Base-by-base conservation (phyloP, 2,888 invertebrate species). In the Melieria picta region DNA sequence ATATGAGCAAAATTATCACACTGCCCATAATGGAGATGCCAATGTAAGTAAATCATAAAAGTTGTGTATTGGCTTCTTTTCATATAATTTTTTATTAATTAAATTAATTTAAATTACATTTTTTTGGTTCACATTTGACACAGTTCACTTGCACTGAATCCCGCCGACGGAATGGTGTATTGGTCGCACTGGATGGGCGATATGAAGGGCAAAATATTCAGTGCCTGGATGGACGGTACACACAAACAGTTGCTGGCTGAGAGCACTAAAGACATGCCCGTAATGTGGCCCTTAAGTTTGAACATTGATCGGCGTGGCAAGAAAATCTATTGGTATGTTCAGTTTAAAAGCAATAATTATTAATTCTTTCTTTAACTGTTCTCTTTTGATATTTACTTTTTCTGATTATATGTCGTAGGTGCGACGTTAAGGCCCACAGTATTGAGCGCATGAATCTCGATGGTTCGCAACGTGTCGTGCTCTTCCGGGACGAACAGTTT, bases 151-250 rank as follows among this genome's bases (percentile, higher is more conserved):
- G 91, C 89, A 9, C 88, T 95, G 9, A 90, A 93, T 86, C 93
- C 94, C 0, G 87, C 87, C 73, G 87, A 89, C 73, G 93, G 95
- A 87, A 82, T 89, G 47, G 91, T 95, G 90, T 95, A 91, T 87
- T 95, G 94, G 93, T 88, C 92, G 1, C 91, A 92, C 82, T 94
- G 93, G 93, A 85, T 76, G 5, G 74, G 77, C 3, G 80, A 80
- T 11, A 78, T 77, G 10, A 84, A 84, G 13, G 92, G 92, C 7
- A 90, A 90, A 76, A 90, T 95, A 77, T 91, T 92, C 84, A 87
- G 89, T 58, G 91, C 93, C 42, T 89, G 90, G 88, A 92, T 95
- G 92, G 94, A 94, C 86, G 95, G 94, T 10, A 87, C 89, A 2
- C 88, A 89, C 78, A 88, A 90, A 65, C 88, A 88, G 79, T 82